Conservation (phyloP, 2,888 invertebrate genomes). For the Polydrusus pterygomalis region DNA sequence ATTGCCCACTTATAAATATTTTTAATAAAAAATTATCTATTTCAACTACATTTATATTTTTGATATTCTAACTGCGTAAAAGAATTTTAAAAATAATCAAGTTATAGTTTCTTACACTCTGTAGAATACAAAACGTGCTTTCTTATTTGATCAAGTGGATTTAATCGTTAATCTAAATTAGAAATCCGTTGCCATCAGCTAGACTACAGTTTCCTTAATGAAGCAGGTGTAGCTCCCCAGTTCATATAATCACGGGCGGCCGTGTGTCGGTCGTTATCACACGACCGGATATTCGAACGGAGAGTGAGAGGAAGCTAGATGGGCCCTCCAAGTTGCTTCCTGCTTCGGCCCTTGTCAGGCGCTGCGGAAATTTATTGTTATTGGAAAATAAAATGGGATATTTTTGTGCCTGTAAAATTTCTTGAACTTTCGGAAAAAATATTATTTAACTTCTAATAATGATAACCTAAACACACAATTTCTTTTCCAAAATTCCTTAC, state of each 20-base stretch:
- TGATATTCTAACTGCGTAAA: too few relatives aligned
- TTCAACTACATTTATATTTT: too few relatives aligned
- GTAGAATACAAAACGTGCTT: background rate
- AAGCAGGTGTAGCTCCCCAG: slow-evolving; percentile 50
- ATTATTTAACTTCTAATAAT: too few relatives aligned
- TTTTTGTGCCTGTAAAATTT: background rate
- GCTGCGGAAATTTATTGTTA: slow-evolving; percentile 26
- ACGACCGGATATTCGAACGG: slow-evolving; percentile 37
- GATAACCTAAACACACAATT: too few relatives aligned
- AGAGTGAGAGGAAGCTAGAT: slow-evolving; percentile 24
- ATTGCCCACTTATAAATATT: too few relatives aligned
- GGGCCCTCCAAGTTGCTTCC: slow-evolving; percentile 33
- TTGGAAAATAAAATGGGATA: slow-evolving; percentile 12
- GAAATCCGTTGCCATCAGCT: slow-evolving; percentile 44
- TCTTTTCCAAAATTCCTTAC: too few relatives aligned
- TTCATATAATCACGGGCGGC: slow-evolving; percentile 29
- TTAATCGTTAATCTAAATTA: slow-evolving; percentile 43
- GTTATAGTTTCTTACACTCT: background rate
- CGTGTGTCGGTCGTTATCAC: slow-evolving; percentile 34
- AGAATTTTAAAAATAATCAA: background rate
- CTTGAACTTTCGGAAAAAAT: too few relatives aligned
- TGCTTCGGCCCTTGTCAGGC: slow-evolving; percentile 19
- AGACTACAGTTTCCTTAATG: slow-evolving; percentile 49
- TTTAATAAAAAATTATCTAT: too few relatives aligned
- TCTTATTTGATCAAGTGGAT: slow-evolving; percentile 2